Conservation (phyloP, 2,113 vertebrate species). For the Hirundichthys speculiger region DNA sequence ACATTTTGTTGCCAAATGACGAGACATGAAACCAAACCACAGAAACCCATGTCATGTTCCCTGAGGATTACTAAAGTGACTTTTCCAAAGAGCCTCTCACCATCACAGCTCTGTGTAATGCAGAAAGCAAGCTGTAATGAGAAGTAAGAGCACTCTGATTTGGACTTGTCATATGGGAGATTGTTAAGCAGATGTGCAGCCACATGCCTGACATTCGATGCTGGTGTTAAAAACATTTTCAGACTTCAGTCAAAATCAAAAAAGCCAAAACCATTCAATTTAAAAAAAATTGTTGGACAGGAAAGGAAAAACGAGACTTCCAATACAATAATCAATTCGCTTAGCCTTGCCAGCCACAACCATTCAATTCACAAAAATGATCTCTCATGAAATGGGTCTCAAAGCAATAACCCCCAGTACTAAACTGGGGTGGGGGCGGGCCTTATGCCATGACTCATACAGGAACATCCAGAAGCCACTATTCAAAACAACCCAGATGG, state of each 20-base stretch:
- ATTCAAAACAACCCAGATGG: too few relatives aligned
- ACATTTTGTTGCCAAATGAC: constrained; percentile 1
- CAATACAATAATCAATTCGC: too few relatives aligned
- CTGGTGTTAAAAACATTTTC: constrained; percentile 17
- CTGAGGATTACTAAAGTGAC: constrained; percentile 34
- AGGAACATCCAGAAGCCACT: too few relatives aligned
- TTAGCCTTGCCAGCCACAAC: too few relatives aligned
- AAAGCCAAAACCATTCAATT: too few relatives aligned
- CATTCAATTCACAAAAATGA: too few relatives aligned
- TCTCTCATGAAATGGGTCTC: too few relatives aligned
- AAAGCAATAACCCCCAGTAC: too few relatives aligned
- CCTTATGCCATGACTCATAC: too few relatives aligned
- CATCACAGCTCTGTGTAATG: constrained; percentile 28
- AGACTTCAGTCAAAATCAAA: background rate
- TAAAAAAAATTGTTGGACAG: too few relatives aligned
- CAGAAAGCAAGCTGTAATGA: background rate
- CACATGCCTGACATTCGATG: constrained; percentile 16
- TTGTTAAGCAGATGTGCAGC: constrained; percentile 29
- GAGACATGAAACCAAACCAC: constrained; percentile 36
- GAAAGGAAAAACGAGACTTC: too few relatives aligned
- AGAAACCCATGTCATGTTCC: constrained; percentile 37
- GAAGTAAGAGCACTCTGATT: constrained; percentile 10
- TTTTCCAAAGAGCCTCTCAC: constrained; percentile 14
- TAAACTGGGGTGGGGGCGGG: too few relatives aligned
- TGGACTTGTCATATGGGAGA: constrained; percentile 19